Percentiles rank a stretch among this genome's conserved stretches.
Evolutionary conservation across 2,113 vertebrate genomes (phyloP).

Genomic region (Zapornia atra): DNA sequence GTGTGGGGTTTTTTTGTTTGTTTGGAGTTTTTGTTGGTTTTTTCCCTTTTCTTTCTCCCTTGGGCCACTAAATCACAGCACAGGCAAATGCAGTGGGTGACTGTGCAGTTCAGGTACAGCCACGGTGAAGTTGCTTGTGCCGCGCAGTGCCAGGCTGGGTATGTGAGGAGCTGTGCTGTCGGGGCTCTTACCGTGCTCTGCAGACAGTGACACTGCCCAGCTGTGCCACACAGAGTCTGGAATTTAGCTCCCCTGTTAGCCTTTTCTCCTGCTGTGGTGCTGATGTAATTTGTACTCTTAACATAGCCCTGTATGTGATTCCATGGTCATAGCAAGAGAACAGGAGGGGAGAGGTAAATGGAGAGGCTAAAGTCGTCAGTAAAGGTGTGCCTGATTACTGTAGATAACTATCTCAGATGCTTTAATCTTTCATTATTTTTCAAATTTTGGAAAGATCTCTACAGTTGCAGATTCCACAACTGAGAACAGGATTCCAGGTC

Average conservation of each 20-base stretch:
- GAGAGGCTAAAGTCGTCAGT: background rate
- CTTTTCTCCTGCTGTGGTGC: background rate
- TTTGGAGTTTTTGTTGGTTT: too few species aligned
- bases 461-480: background rate
- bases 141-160: fast-evolving
- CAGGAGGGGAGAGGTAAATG: background rate
- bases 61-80: background rate
- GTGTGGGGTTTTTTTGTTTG: too few species aligned
- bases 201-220: background rate
- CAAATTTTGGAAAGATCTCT: background rate
- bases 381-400: background rate
- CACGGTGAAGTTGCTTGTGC: fast-evolving
- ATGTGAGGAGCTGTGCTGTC: background rate
- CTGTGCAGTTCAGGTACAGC: fast-evolving
- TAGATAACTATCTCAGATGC: background rate
- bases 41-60: background rate
- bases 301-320: background rate
- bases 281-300: background rate
- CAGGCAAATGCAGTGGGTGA: background rate
- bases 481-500: background rate
- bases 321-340: background rate
- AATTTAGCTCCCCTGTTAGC: background rate
- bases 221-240: background rate
- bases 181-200: background rate
- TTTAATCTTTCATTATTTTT: background rate